Base-by-base conservation (phyloP, 2,888 invertebrate species). In the Xestia sexstrigata region DNA sequence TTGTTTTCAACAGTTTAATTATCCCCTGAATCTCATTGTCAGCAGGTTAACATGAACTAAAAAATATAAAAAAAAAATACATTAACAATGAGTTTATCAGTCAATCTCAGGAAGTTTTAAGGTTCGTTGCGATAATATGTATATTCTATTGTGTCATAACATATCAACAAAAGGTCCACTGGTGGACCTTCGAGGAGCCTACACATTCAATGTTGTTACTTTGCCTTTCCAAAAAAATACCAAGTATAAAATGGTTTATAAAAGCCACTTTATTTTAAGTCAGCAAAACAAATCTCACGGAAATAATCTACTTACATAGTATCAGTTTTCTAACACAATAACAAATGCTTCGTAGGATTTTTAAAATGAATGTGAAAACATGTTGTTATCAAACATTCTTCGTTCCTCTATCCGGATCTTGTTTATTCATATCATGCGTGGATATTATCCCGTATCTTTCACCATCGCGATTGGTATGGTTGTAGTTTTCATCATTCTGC, bases 401-500 rank as follows among this genome's bases (percentile, higher is more conserved):
- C 55, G 62, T 68, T 79, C 7, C 26, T n/a, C 35, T 52, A 9
- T 35, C 20, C 35, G 23, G 58, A 47, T 52, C 58, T 42, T 63
- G 23, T 73, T 60, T 69, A 83, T 84, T 84, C 76, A 23, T n/a
- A 60, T 67, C 83, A 79, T 71, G 84, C 30, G 62, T 62, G 70
- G 17, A 15, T 23, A 52, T 63, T 71, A 65, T 76, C 65, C 8
- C 49, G 70, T 74, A 76, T 76, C 69, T 2, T 30, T 39, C 76
- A 49, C 63, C 35, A 74, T 73, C 75, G 62, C 71, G 74, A 63
- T 74, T 78, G 63, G 62, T 62, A 66, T 69, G 69, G 78, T 80
- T 70, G 60, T 45, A 74, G 78, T 80, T 70, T 49, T 49, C 58
- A 75, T 86, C 79, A 80, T 76, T 84, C 86, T 86, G 70, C 84